phyloP scores from a whole-genome alignment of 2,113 vertebrate genomes.

The Crotophaga sulcirostris region DNA sequence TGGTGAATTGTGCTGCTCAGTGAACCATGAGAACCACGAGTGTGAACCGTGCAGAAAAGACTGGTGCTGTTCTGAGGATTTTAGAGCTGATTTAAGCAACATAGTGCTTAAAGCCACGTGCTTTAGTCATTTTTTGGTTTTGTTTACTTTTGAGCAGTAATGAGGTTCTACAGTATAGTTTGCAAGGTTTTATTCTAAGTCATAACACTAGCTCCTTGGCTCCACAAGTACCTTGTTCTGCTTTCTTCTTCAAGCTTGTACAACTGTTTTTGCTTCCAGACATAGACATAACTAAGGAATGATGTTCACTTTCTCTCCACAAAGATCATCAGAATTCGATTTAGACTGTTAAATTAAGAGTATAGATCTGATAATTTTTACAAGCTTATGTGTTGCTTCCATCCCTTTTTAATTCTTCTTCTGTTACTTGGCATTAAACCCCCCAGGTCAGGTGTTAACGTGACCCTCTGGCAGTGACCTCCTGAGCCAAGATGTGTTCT shows the following conservation, averaged over 20 bases:
- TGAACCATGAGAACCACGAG: fast-evolving
- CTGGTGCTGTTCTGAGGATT: background rate
- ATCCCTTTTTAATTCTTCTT: background rate
- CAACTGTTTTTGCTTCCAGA: background rate
- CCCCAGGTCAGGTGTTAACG: too few species aligned
- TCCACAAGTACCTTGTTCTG: background rate
- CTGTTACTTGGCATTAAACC: background rate
- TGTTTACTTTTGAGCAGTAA: background rate
- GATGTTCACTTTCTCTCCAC: background rate
- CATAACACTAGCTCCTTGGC: background rate
- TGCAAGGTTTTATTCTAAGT: background rate
- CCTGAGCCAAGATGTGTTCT: too few species aligned
- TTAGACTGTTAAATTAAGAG: background rate
- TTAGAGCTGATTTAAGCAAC: background rate
- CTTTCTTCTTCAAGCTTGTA: background rate
- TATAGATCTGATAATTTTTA: background rate
- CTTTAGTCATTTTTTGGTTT: background rate
- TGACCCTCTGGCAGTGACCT: too few species aligned
- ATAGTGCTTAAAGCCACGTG: too few species aligned
- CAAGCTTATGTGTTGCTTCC: background rate
- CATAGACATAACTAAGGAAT: background rate
- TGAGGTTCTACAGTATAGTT: background rate
- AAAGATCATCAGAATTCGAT: background rate
- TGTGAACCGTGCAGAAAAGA: fast-evolving
- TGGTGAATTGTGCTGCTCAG: background rate